phyloP scores from a whole-genome alignment of 2,888 invertebrate genomes.

The Amphipoea lucens region DNA sequence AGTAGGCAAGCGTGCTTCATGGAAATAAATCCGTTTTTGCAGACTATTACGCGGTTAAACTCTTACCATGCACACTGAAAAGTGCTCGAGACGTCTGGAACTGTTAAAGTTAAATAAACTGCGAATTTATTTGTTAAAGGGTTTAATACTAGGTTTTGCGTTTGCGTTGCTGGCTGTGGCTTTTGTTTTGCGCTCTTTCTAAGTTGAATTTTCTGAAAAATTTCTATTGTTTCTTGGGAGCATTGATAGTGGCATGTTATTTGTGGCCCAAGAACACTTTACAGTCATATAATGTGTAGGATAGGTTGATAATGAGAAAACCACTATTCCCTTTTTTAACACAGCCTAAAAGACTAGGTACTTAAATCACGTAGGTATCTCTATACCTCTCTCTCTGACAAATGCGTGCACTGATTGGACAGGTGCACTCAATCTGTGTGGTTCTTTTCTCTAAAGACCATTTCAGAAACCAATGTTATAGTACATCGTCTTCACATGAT shows the following conservation, averaged over 20 bases:
- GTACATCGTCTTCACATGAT: neutral
- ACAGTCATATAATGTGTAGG: neutral
- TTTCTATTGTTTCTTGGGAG: neutral
- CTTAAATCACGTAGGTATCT: neutral
- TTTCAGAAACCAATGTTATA: neutral
- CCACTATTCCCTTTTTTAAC: neutral
- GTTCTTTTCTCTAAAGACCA: neutral
- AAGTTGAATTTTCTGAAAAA: neutral
- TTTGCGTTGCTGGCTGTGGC: slow-evolving; percentile 5
- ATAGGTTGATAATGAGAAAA: neutral
- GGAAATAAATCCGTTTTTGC: slow-evolving; percentile 51
- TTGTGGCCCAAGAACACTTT: neutral
- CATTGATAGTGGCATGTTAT: neutral
- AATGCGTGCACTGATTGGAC: neutral
- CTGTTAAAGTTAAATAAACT: slow-evolving; percentile 61
- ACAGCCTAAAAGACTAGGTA: neutral
- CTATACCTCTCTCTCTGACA: neutral
- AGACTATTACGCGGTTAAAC: slow-evolving; percentile 47
- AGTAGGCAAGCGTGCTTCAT: slow-evolving; percentile 33
- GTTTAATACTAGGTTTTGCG: slow-evolving; percentile 27
- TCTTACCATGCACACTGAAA: slow-evolving; percentile 38
- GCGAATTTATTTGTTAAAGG: slow-evolving; percentile 43
- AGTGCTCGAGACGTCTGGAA: slow-evolving; percentile 57
- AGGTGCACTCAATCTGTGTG: neutral
- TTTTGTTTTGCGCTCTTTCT: neutral